Evolutionary conservation across 2,888 invertebrate genomes (phyloP).

Genomic region (Epiblema foenella): DNA sequence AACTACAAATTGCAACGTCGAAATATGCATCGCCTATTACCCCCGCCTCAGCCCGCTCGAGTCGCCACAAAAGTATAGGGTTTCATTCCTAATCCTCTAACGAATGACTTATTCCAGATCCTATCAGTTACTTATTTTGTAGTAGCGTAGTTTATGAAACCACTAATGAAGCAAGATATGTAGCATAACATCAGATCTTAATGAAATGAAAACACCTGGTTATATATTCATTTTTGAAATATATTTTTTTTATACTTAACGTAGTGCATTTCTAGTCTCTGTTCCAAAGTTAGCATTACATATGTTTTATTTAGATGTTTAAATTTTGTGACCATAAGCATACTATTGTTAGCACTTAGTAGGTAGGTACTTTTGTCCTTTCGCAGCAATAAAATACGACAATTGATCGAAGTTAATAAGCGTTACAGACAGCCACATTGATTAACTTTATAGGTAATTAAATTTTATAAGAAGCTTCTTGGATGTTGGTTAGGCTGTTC

Average conservation of each 20-base stretch:
- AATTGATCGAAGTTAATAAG: slow-evolving; percentile 1
- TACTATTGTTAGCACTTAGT: not conserved
- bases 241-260: slow-evolving; percentile 19
- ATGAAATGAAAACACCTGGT: slow-evolving; percentile 15
- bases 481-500: slow-evolving; percentile 1
- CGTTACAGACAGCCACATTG: not conserved
- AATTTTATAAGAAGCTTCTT: slow-evolving; percentile 30
- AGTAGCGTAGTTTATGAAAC: slow-evolving; percentile 25
- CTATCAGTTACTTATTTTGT: slow-evolving; percentile 30
- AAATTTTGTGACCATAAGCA: slow-evolving; percentile 8
- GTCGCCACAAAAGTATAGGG: slow-evolving; percentile 36
- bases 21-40: slow-evolving; percentile 49
- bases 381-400: slow-evolving; percentile 10
- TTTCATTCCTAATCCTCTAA: slow-evolving; percentile 27
- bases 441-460: slow-evolving; percentile 24
- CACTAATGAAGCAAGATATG: slow-evolving; percentile 6
- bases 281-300: slow-evolving; percentile 37
- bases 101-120: slow-evolving; percentile 34
- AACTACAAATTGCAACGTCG: slow-evolving; percentile 47
- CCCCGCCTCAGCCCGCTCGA: slow-evolving; percentile 35
- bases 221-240: no score
- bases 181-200: not conserved
- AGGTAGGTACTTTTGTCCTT: slow-evolving; percentile 9
- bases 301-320: slow-evolving; percentile 12
- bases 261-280: slow-evolving; percentile 39